A percentile compares a stretch with the other conserved stretches of the same genome.
Conservation (phyloP, 2,113 vertebrate species). For the Strigops habroptila region DNA sequence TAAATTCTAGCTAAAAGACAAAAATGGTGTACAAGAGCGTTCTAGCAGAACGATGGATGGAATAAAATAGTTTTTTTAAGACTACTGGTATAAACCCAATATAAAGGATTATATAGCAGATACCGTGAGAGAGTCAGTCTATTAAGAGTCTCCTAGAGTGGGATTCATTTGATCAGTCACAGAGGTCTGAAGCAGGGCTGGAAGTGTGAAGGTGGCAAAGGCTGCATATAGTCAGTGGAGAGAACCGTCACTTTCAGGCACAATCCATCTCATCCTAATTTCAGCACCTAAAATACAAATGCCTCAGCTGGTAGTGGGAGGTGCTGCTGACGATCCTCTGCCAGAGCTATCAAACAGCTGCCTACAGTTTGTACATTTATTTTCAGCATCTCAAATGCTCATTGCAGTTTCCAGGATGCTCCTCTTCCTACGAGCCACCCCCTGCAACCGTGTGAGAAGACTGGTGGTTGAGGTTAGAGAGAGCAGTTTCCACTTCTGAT, state of each 20-base stretch:
- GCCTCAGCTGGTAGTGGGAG: neutral
- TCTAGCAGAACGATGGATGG: neutral
- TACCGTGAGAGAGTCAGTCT: neutral
- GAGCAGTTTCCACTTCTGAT: neutral
- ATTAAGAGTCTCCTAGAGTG: neutral
- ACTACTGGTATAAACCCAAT: neutral
- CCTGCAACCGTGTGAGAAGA: neutral
- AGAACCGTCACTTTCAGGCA: neutral
- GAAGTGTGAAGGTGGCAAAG: neutral
- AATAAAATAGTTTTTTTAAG: neutral
- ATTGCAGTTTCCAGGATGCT: neutral
- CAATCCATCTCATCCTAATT: neutral
- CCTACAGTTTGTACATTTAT: neutral
- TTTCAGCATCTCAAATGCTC: neutral
- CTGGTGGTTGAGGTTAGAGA: neutral
- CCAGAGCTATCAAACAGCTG: neutral
- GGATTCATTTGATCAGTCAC: neutral
- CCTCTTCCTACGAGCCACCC: neutral
- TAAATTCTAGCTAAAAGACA: neutral
- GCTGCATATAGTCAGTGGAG: neutral
- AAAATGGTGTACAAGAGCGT: neutral
- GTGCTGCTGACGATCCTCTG: neutral
- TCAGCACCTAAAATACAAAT: neutral
- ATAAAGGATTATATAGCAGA: neutral
- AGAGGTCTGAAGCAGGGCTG: neutral